Percentiles rank a stretch among this genome's conserved stretches.
Conservation (phyloP, 2,888 invertebrate species). For the Drosophila ezoana region DNA sequence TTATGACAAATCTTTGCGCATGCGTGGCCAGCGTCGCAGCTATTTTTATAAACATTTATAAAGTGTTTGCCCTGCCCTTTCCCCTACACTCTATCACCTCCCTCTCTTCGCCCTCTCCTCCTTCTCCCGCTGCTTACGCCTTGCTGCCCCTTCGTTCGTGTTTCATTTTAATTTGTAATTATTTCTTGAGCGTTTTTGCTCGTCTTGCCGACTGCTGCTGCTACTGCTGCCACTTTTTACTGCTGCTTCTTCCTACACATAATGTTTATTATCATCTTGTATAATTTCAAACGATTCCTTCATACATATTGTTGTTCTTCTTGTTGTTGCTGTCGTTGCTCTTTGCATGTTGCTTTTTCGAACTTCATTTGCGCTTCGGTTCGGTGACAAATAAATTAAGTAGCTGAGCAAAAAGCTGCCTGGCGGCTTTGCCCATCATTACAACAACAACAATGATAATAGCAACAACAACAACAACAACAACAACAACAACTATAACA, state of each 20-base stretch:
- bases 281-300: constrained; percentile 68
- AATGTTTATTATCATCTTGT: constrained; percentile 56
- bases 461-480: constrained; percentile 2
- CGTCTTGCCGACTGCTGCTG: constrained; percentile 24
- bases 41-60: constrained; percentile 67
- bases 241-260: constrained; percentile 10
- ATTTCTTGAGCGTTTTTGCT: constrained; percentile 72
- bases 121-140: background rate
- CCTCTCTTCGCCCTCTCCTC: background rate
- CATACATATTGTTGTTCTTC: constrained; percentile 40
- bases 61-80: constrained; percentile 29
- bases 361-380: constrained; percentile 79
- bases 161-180: constrained; percentile 79
- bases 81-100: background rate
- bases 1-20: constrained; percentile 85
- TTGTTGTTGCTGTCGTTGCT: constrained; percentile 25
- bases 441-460: constrained; percentile 42
- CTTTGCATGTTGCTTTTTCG: constrained; percentile 56
- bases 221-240: constrained; percentile 3
- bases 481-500: constrained; percentile 46
- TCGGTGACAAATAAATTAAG: constrained; percentile 80
- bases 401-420: constrained; percentile 58
- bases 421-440: constrained; percentile 54
- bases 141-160: constrained; percentile 55
- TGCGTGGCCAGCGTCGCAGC: constrained; percentile 78